Evolutionary conservation across 2,888 invertebrate genomes (phyloP), one percentile per base, ranked within the genome.

Genomic region (Dryobotodes eremita): DNA sequence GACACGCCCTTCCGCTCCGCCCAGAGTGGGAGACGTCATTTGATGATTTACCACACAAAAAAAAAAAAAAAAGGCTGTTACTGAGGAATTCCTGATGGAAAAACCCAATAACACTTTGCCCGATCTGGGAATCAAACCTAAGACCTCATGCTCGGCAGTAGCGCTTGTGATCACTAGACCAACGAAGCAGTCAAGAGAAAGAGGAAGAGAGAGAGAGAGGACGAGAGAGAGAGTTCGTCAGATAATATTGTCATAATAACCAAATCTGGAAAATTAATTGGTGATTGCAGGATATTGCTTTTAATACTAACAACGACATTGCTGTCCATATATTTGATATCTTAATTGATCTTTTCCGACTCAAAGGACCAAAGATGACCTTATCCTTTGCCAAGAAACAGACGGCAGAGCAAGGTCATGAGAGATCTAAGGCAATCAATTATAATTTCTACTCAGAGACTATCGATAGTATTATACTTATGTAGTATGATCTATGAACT

Each of bases 401-500:
- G 11, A 53, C 15, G 46, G 23, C 55, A 61, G 6, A 71, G n/a
- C 68, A 80, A 70, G 69, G 79, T 70, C 70, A 55, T 1, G 53
- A 23, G 20, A 69, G 61, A 71, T 15, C 15, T 23, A 57, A 71
- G 61, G 61, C 84, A 71, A 79, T 62, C 71, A 72, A 84, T 82
- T 57, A 82, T 71, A 83, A 72, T 79, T 83, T 83, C 80, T 83
- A 77, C 36, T 42, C 15, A 61, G 59, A 46, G 23, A 68, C 15
- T 72, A 65, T 75, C 31, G n/a, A 75, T 64, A 71, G 5, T 31
- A 50, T 46, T 17, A 55, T 71, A 75, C 17, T 4, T 71, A 68
- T 53, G 73, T 59, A 48, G 50, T 20, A 57, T 88, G 89, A 88
- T 89, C 88, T 89, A 80, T 88, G 86, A 87, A 86, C 89, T 46